These are phyloP conservation scores for Scrobipalpa atriplicella DNA, from an alignment of 2,888 invertebrate species.

Conservation along the genomic window DNA sequence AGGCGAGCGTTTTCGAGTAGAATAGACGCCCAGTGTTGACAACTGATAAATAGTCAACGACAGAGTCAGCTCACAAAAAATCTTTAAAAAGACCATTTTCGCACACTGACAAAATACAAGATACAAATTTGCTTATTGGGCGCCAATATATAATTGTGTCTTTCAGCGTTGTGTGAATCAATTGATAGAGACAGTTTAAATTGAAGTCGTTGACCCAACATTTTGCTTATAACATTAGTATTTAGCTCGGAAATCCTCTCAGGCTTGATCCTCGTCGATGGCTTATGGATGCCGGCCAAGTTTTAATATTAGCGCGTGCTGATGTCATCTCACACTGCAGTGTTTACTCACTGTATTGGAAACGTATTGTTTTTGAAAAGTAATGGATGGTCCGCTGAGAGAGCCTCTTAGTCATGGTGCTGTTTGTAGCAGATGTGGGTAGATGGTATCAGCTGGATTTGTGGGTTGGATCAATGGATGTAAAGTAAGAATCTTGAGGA, in stretches of 20 bases:
- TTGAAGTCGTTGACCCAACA: constrained; percentile 34
- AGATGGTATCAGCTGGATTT: neutral
- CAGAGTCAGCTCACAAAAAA: no score
- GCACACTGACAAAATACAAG: no score
- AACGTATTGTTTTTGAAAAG: constrained; percentile 46
- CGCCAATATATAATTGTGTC: no score
- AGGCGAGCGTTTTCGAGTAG: no score
- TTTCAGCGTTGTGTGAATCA: no score
- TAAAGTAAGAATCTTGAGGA: neutral
- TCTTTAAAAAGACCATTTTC: no score
- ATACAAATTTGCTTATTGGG: no score
- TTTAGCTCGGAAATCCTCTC: constrained; percentile 34
- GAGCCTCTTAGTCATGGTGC: constrained; percentile 18
- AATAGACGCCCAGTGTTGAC: no score
- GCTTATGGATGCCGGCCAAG: constrained; percentile 68
- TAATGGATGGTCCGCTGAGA: constrained; percentile 6
- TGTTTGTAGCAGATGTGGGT: neutral
- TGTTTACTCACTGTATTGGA: constrained; percentile 59
- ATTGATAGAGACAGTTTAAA: neutral
- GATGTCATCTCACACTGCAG: constrained; percentile 65
- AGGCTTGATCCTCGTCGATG: constrained; percentile 54
- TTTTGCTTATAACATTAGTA: constrained; percentile 26
- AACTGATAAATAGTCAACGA: no score
- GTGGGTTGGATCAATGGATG: neutral
- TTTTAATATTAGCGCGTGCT: constrained; percentile 73